Base-by-base conservation (phyloP, 2,797 vertebrate species). In the Limnodromus scolopaceus region DNA sequence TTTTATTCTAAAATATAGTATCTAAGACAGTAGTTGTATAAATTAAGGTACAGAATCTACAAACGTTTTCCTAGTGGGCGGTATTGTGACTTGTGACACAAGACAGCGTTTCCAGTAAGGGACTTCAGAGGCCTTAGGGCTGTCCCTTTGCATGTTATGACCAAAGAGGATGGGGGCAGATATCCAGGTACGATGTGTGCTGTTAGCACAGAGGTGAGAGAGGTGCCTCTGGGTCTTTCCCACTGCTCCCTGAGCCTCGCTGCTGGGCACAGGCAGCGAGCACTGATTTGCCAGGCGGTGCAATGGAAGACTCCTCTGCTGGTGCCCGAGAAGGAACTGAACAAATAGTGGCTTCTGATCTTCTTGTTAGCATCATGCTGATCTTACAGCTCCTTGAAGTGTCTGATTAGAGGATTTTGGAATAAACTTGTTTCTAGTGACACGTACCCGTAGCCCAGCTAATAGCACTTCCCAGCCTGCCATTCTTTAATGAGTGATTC, bases 111-210 rank as follows among this genome's bases (percentile, higher is more conserved):
- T 81, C 46, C 43, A 28, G 13, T 23, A 32, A 28, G 81, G n/a
- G 36, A 9, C 30, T 69, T 51, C 28, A 74, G 92, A 32, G 53
- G 41, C 43, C 78, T 19, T 3, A 27, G 61, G 58, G 9, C 23
- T 38, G 39, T 9, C 27, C 46, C 32, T 41, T 38, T 10, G 9
- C 1, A 2, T 36, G 5, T 27, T 9, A 2, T 51, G 32, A 19
- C n/a, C 22, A 5, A 18, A 60, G 8, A 32, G 38, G 25, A 19
- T 8, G 43, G 74, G 57, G 28, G 18, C 89, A 64, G 34, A 6
- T 16, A 4, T 1, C 66, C 34, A 19, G 77, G 23, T 20, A 6
- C 4, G 38, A 7, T 13, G 15, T 11, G 1, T 68, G 48, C 1
- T 51, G 60, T 58, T 27, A 32, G n/a, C 27, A 25, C 3, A 28